A percentile compares a stretch with the other conserved stretches of the same genome.
These are phyloP conservation scores for Phataginus tricuspis DNA, from an alignment of 2,797 vertebrate species.

Conservation along the genomic window DNA sequence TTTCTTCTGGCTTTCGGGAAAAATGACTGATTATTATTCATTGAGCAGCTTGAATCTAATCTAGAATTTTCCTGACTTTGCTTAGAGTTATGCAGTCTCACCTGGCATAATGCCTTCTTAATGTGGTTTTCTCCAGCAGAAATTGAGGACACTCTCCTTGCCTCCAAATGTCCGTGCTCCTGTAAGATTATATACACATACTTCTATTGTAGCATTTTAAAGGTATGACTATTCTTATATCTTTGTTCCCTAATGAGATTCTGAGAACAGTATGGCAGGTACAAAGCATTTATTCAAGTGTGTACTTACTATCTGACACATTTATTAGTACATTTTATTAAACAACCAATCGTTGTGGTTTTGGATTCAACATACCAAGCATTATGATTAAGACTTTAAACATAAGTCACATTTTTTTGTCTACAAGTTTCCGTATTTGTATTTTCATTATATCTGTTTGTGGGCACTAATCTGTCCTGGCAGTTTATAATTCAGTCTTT, in stretches of 20 bases:
- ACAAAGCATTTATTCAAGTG: neutral
- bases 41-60: neutral
- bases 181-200: neutral
- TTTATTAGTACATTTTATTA: conserved; percentile 17
- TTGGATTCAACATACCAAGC: neutral
- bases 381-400: neutral
- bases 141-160: neutral
- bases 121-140: neutral
- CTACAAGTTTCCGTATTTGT: neutral
- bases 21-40: conserved; percentile 9
- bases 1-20: neutral
- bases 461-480: neutral
- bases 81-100: neutral
- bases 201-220: neutral
- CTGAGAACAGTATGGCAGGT: neutral
- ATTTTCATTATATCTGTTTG: neutral
- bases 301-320: neutral
- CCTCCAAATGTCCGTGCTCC: neutral
- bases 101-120: neutral
- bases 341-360: neutral
- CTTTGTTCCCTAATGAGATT: neutral
- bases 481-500: neutral
- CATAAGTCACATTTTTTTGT: neutral
- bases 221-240: neutral
- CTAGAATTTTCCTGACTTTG: neutral